Evolutionary conservation across 2,888 invertebrate species (phyloP).

Genomic region (Dione juno): DNA sequence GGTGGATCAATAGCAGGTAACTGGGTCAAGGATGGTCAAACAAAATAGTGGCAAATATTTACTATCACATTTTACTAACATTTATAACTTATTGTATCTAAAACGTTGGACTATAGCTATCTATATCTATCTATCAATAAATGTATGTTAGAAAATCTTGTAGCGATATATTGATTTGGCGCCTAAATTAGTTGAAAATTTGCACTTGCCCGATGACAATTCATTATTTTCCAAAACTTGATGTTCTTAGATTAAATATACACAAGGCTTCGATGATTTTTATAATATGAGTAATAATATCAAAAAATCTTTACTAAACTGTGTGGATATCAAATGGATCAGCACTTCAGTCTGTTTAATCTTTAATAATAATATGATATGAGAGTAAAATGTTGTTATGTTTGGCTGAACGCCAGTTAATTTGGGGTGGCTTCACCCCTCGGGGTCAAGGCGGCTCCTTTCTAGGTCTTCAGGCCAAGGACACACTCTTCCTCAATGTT

Average conservation of each 20-base stretch:
- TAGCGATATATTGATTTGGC: no score
- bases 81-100: no score
- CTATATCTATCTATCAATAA: no score
- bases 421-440: slow-evolving; percentile 25
- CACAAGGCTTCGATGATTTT: no score
- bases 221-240: no score
- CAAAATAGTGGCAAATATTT: background rate
- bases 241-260: no score
- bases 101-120: no score
- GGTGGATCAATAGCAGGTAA: slow-evolving; percentile 10
- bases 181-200: no score
- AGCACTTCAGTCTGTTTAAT: background rate
- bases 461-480: slow-evolving; percentile 30
- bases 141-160: no score
- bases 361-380: background rate
- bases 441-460: slow-evolving; percentile 19
- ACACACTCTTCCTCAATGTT: background rate
- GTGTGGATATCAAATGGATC: background rate
- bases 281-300: background rate
- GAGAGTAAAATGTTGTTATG: background rate
- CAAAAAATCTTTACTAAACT: background rate
- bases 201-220: no score
- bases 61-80: no score
- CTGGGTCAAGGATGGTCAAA: slow-evolving; percentile 1
- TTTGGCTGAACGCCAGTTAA: slow-evolving; percentile 24